Evolutionary conservation across 2,888 invertebrate genomes (phyloP).

Genomic region (Cerastis rubricosa): DNA sequence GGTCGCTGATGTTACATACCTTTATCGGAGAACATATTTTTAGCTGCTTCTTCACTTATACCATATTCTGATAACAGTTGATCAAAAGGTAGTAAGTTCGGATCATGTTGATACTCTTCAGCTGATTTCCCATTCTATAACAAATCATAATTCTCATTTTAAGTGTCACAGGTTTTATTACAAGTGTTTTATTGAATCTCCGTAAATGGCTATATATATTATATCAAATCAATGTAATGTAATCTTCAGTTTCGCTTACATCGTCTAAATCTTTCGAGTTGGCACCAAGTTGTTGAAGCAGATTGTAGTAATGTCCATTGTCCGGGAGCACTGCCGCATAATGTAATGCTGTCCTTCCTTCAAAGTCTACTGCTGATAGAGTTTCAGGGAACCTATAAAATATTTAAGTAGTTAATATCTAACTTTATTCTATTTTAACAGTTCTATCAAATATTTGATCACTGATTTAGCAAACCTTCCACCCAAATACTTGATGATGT

Average conservation of each 20-base stretch:
- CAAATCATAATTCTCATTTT: slow-evolving; percentile 27
- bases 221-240: background rate
- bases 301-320: slow-evolving; percentile 96
- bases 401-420: background rate
- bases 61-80: slow-evolving; percentile 93
- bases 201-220: background rate
- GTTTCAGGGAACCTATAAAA: slow-evolving; percentile 95
- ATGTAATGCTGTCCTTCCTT: slow-evolving; percentile 96
- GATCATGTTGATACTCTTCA: slow-evolving; percentile 94
- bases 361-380: slow-evolving; percentile 94
- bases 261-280: slow-evolving; percentile 96
- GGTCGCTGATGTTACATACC: slow-evolving; percentile 88
- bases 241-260: slow-evolving; percentile 89
- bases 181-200: background rate
- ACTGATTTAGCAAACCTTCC: slow-evolving; percentile 75
- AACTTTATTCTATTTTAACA: background rate
- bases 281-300: slow-evolving; percentile 96
- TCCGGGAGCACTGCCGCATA: slow-evolving; percentile 96
- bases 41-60: slow-evolving; percentile 92
- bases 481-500: slow-evolving; percentile 93
- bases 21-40: slow-evolving; percentile 94
- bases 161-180: background rate
- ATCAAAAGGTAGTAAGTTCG: slow-evolving; percentile 92
- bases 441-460: background rate
- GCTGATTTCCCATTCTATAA: slow-evolving; percentile 94